These are phyloP conservation scores for Coptodon rendalli DNA, from an alignment of 2,113 vertebrate genomes.

Conservation along the genomic window DNA sequence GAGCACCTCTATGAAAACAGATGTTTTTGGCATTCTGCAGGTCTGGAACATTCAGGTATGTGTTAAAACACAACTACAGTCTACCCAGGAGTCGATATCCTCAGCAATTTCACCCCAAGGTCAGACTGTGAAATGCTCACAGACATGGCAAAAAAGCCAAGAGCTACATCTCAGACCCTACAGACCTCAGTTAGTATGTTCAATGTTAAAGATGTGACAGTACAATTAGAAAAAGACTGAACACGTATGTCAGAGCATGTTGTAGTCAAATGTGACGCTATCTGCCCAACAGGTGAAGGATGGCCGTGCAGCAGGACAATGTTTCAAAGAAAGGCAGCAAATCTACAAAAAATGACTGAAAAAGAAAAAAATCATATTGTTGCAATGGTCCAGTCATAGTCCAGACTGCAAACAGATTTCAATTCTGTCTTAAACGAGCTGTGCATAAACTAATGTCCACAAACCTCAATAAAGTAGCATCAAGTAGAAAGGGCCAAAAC, in stretches of 20 bases:
- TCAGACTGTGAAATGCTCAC: neutral
- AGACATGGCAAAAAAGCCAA: neutral
- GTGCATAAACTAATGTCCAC: neutral
- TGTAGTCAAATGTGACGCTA: neutral
- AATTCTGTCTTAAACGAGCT: neutral
- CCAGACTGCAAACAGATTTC: neutral
- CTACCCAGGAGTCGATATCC: neutral
- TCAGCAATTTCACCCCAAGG: neutral
- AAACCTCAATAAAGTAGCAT: neutral
- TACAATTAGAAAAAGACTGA: neutral
- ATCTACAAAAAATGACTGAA: rapidly evolving
- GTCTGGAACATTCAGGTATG: neutral
- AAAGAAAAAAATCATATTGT: neutral
- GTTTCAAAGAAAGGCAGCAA: neutral
- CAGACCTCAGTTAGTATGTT: neutral
- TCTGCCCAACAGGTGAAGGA: neutral
- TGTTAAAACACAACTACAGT: neutral
- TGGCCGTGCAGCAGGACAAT: neutral
- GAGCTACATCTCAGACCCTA: neutral
- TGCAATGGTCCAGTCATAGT: neutral
- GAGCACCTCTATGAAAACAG: neutral
- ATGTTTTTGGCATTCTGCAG: neutral
- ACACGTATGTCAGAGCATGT: neutral
- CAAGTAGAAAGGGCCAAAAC: neutral
- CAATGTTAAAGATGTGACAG: neutral